Conservation (phyloP, 2,888 invertebrate species). For the Hybos culiciformis region DNA sequence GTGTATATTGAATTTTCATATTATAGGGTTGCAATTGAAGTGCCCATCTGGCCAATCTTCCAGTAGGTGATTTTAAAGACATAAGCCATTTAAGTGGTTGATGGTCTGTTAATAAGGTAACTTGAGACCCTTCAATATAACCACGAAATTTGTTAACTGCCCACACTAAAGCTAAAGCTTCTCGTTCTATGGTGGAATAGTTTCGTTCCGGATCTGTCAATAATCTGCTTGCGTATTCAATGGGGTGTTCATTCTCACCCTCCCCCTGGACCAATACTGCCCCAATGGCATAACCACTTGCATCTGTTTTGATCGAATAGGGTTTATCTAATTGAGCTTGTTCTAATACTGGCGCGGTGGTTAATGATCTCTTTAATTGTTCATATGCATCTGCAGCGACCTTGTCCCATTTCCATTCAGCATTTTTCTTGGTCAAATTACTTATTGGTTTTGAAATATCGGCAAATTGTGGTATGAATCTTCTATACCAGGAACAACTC, state of each 20-base stretch:
- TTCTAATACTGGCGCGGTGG: slow-evolving; percentile 18
- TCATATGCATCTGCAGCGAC: slow-evolving; percentile 7
- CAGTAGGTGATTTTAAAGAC: slow-evolving; percentile 28
- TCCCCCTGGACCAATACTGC: slow-evolving; percentile 16
- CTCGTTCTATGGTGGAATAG: too few species aligned
- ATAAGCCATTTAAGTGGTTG: slow-evolving; percentile 36
- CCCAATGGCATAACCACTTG: slow-evolving; percentile 20
- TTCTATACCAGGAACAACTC: slow-evolving; percentile 21
- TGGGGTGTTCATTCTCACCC: slow-evolving; percentile 15
- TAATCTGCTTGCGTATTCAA: slow-evolving; percentile 18
- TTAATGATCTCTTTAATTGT: slow-evolving; percentile 8
- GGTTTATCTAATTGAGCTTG: slow-evolving; percentile 17
- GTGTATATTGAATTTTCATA: slow-evolving; percentile 25
- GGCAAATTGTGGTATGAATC: slow-evolving; percentile 24
- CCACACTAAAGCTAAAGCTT: too few species aligned
- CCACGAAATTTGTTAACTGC: slow-evolving; percentile 28
- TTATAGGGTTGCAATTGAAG: slow-evolving; percentile 29
- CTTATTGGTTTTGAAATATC: slow-evolving; percentile 18
- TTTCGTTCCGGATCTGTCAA: slow-evolving; percentile 20
- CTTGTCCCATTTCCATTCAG: slow-evolving; percentile 5
- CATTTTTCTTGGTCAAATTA: slow-evolving; percentile 10
- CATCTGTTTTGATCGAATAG: slow-evolving; percentile 22
- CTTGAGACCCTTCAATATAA: slow-evolving; percentile 26
- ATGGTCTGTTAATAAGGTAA: slow-evolving; percentile 33
- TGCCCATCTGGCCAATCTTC: slow-evolving; percentile 35